A percentile compares a stretch with the other conserved stretches of the same genome.
These are phyloP conservation scores for Pycnomerus fuliginosus DNA, from an alignment of 2,888 invertebrate genomes.

Conservation along the genomic window DNA sequence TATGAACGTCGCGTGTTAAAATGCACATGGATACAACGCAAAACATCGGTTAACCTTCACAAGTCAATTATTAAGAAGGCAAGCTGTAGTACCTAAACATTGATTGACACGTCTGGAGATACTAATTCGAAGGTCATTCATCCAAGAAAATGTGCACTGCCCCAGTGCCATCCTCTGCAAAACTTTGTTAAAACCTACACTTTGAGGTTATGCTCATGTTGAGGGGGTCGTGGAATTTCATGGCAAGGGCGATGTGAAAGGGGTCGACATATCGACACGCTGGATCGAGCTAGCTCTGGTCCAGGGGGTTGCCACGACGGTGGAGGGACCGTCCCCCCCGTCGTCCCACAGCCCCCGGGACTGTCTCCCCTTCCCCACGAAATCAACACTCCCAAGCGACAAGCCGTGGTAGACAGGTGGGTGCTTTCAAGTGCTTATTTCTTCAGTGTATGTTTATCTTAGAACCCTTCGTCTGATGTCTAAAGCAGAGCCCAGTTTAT, in stretches of 20 bases:
- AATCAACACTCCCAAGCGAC: constrained; percentile 74
- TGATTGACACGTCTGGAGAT: constrained; percentile 24
- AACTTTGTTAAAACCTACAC: constrained; percentile 5
- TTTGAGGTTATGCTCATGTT: constrained; percentile 24
- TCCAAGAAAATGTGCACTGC: constrained; percentile 17
- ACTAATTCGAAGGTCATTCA: constrained; percentile 18
- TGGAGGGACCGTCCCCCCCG: constrained; percentile 68
- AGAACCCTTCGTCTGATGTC: too few relatives aligned
- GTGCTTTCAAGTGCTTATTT: constrained; percentile 26
- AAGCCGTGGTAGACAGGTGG: constrained; percentile 81
- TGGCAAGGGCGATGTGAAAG: constrained; percentile 41
- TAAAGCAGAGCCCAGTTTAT: too few relatives aligned
- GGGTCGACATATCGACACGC: constrained; percentile 45
- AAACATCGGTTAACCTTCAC: constrained; percentile 27
- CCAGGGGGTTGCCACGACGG: constrained; percentile 78
- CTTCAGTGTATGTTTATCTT: too few relatives aligned
- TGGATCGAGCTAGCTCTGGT: constrained; percentile 55
- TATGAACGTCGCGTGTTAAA: constrained; percentile 25
- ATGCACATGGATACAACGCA: constrained; percentile 49
- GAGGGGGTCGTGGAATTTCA: constrained; percentile 29
- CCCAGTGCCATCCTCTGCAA: constrained; percentile 10
- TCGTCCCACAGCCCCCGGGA: constrained; percentile 63
- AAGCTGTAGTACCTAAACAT: constrained; percentile 20
- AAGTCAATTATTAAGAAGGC: constrained; percentile 16
- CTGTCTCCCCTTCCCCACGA: constrained; percentile 66